Conservation (phyloP, 2,888 invertebrate genomes). For the Lasioglossum morio region DNA sequence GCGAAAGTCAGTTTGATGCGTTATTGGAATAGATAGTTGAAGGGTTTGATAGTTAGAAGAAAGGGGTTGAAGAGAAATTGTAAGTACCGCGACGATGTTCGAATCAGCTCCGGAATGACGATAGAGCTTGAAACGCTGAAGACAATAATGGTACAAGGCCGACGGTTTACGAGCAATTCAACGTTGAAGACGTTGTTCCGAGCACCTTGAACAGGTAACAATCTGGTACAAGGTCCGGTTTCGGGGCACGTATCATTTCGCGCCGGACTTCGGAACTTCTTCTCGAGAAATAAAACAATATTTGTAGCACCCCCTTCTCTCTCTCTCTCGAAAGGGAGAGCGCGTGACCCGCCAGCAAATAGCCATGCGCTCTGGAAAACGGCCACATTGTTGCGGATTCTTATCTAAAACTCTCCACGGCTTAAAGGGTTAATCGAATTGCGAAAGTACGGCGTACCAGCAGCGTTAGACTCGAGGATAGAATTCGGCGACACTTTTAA, state of each 20-base stretch:
- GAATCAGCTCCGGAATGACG: not conserved
- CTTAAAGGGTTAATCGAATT: not conserved
- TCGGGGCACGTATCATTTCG: not conserved
- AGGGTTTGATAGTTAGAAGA: not conserved
- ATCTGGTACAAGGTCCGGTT: slow-evolving; percentile 5
- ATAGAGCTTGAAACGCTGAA: not conserved
- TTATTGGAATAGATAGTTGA: too few relatives aligned
- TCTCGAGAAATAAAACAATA: not conserved
- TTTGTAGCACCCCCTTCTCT: too few relatives aligned
- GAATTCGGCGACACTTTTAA: slow-evolving; percentile 8
- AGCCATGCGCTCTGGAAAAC: not conserved
- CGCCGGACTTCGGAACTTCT: not conserved
- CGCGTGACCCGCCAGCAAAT: not conserved
- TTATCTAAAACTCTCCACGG: slow-evolving; percentile 2
- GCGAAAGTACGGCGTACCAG: not conserved
- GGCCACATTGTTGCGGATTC: not conserved
- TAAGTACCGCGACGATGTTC: not conserved
- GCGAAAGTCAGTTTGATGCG: too few relatives aligned
- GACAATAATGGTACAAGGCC: not conserved
- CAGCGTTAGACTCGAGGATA: not conserved
- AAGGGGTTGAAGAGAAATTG: not conserved
- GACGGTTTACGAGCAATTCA: not conserved
- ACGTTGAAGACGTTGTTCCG: not conserved
- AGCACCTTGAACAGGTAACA: not conserved
- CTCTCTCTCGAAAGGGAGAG: too few relatives aligned